Evolutionary conservation across 2,797 vertebrate species (phyloP), one percentile per base, ranked within the genome.

Genomic region (Rhadinocentrus ornatus): DNA sequence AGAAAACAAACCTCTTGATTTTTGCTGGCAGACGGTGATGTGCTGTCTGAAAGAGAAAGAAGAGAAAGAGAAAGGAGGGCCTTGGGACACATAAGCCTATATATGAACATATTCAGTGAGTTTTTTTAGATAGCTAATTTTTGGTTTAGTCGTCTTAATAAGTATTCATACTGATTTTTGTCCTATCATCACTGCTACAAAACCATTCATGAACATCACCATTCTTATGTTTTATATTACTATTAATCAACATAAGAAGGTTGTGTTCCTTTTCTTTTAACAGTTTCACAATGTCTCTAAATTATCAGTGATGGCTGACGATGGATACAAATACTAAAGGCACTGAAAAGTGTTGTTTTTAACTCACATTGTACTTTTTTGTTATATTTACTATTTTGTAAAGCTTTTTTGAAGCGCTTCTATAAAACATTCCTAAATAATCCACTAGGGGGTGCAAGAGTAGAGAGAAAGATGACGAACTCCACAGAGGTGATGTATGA

Each of bases 361-460:
- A 12, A 24, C 7, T 15, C 1, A 54, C 52, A 29, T 24, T 24
- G 15, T 48, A 22, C 20, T 58, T 57, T 27, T 22, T 1, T 0
- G 3, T 24, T 34, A n/a, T n/a, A 37, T 13, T 37, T 24, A 12
- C 13, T 9, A 2, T 65, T 24, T 29, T 13, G 4, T 24, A 41
- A 37, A 32, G 55, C 31, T 31, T 56, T 48, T 20, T 0, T 48
- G 12, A 8, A 29, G n/a, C 29, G 4, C 24, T 29, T 65, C 26
- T 15, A 41, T 13, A 34, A 20, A 31, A 52, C 3, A 35, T 77
- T 24, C 35, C 18, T 11, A 2, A 7, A 61, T 48, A 15, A 31
- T 80, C 89, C 94, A 94, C 87, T 78, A 88, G 93, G 84, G 86
- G 91, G 88, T 60, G 84, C 69, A 83, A 91, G 80, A 93, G 91